These are phyloP conservation scores for Bubo blakistoni DNA, from an alignment of 2,113 vertebrate species.

Conservation along the genomic window DNA sequence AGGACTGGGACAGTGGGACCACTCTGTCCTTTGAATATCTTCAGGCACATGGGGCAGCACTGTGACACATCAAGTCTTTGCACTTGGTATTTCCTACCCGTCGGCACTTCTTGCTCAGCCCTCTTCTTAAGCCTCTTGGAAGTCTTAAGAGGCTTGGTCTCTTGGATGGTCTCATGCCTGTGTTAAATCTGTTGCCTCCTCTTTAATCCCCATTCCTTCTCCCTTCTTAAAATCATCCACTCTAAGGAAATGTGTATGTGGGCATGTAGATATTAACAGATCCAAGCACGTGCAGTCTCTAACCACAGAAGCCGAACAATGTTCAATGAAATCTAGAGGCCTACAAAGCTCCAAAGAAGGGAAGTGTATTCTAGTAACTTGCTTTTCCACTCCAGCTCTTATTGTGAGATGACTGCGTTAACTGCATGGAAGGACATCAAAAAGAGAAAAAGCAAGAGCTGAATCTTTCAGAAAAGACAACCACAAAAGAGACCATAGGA, in stretches of 20 bases:
- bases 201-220: background rate
- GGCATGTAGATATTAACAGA: accelerated
- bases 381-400: background rate
- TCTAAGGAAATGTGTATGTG: background rate
- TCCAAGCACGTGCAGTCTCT: background rate
- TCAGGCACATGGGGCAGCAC: background rate
- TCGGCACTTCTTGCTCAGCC: background rate
- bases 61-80: background rate
- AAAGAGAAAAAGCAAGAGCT: background rate
- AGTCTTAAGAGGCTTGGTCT: background rate
- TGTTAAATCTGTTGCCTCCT: background rate
- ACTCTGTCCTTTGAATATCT: background rate
- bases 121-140: background rate
- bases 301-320: background rate
- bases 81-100: background rate
- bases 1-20: background rate
- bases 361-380: background rate
- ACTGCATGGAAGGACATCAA: background rate
- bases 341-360: background rate
- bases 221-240: background rate
- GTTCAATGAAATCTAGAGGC: background rate
- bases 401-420: background rate
- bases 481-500: background rate
- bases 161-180: background rate
- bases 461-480: background rate